Conservation (phyloP, 2,113 vertebrate genomes). For the Indicator indicator region DNA sequence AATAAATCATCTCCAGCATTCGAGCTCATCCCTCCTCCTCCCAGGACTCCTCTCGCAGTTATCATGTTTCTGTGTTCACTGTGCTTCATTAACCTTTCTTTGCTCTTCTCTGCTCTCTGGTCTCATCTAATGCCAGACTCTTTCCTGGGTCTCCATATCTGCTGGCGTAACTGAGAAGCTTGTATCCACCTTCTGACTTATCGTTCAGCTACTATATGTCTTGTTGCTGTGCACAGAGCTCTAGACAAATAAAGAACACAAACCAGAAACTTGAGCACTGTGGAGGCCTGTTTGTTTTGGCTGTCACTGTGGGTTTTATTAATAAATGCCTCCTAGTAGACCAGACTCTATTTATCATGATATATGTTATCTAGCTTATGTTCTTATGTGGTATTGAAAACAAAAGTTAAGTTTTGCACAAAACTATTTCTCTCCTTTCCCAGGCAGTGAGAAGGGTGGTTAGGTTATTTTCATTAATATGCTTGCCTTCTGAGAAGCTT, state of each 20-base stretch:
- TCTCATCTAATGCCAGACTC: background rate
- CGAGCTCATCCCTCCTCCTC: background rate
- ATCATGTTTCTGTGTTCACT: background rate
- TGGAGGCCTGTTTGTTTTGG: constrained; percentile 60
- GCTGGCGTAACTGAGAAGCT: background rate
- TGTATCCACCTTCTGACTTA: background rate
- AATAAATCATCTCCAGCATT: constrained; percentile 24
- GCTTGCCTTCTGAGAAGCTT: background rate
- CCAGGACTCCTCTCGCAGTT: background rate
- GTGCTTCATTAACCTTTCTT: background rate
- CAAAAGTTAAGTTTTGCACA: constrained; percentile 5
- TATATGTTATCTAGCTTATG: constrained; percentile 61
- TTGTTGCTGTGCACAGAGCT: background rate
- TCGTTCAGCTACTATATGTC: background rate
- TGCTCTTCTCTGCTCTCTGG: background rate
- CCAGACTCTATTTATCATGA: constrained; percentile 55
- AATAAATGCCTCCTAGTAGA: constrained; percentile 62
- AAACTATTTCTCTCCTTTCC: constrained; percentile 30
- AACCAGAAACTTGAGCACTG: constrained; percentile 26
- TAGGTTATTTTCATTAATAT: constrained; percentile 29
- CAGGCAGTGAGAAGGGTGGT: background rate
- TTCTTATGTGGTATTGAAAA: constrained; percentile 44
- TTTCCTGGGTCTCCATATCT: background rate
- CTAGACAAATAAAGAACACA: background rate
- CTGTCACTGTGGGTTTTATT: constrained; percentile 15